These are phyloP conservation scores for Notolabrus celidotus DNA, from an alignment of 2,797 vertebrate genomes.

Conservation along the genomic window DNA sequence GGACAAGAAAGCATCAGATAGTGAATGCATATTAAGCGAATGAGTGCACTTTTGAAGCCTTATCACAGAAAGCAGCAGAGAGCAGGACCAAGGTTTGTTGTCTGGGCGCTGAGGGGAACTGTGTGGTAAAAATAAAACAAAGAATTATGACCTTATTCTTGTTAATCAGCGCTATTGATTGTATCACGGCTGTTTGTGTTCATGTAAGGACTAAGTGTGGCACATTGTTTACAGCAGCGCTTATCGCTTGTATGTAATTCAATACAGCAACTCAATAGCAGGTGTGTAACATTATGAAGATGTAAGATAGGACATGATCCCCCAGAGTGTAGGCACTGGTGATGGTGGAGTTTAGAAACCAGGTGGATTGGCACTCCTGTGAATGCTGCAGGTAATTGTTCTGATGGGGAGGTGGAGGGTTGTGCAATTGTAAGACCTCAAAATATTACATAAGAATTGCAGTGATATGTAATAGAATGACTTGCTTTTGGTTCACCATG, in stretches of 20 bases:
- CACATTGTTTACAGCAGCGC: slow-evolving; percentile 6
- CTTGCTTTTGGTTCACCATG: no score
- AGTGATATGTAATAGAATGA: no score
- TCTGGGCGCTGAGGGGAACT: background rate
- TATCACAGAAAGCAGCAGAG: background rate
- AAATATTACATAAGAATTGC: no score
- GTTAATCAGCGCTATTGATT: slow-evolving; percentile 31
- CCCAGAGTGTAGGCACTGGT: background rate
- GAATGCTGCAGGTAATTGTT: background rate
- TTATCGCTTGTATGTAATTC: slow-evolving; percentile 6
- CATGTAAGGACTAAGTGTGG: background rate
- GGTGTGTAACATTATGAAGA: slow-evolving; percentile 1
- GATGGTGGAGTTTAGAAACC: background rate
- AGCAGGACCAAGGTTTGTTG: slow-evolving; percentile 1
- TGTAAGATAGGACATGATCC: slow-evolving; percentile 1
- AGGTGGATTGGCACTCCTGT: background rate
- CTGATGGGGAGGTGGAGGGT: no score
- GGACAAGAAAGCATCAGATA: slow-evolving; percentile 4
- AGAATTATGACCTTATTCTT: background rate
- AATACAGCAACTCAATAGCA: slow-evolving; percentile 2
- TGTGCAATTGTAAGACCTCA: no score
- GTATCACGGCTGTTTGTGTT: slow-evolving; percentile 13
- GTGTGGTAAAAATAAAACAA: slow-evolving; percentile 2
- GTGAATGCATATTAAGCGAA: background rate
- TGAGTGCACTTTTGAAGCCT: background rate